These are phyloP conservation scores for Actinia equina DNA, from an alignment of 64 coral and sea anemone genomes.

Conservation along the genomic window DNA sequence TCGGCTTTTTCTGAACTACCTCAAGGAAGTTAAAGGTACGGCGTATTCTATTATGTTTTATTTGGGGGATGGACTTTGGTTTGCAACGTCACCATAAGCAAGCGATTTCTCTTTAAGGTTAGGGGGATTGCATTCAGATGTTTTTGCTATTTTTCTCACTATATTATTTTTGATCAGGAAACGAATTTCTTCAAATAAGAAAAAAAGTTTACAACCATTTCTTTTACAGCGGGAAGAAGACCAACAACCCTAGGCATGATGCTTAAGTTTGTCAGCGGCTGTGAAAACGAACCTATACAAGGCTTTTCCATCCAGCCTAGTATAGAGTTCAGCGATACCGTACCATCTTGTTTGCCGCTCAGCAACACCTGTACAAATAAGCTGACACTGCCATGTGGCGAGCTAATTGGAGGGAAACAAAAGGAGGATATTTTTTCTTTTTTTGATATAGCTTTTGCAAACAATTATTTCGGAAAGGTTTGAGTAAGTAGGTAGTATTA, in stretches of 20 bases:
- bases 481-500: no score
- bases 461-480: conserved; percentile 2
- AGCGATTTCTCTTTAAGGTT: not conserved
- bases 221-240: conserved; percentile 23
- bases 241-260: conserved; percentile 5
- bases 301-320: conserved; percentile 13
- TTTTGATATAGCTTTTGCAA: conserved; percentile 20
- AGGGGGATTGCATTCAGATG: not conserved
- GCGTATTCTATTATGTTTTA: not conserved
- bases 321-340: not conserved
- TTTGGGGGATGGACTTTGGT: not conserved
- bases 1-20: conserved; percentile 16
- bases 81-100: not conserved
- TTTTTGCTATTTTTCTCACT: not conserved
- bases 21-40: conserved; percentile 23
- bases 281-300: conserved; percentile 19
- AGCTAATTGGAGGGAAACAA: not conserved
- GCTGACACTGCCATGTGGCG: conserved; percentile 22
- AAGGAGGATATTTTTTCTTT: not conserved
- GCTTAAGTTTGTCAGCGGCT: not conserved
- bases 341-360: conserved; percentile 4
- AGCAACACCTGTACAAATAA: conserved; percentile 28
- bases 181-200: not conserved
- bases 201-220: not conserved
- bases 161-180: not conserved